These are phyloP conservation scores for Tragelaphus buxtoni DNA, from an alignment of 2,113 vertebrate species.

Conservation along the genomic window DNA sequence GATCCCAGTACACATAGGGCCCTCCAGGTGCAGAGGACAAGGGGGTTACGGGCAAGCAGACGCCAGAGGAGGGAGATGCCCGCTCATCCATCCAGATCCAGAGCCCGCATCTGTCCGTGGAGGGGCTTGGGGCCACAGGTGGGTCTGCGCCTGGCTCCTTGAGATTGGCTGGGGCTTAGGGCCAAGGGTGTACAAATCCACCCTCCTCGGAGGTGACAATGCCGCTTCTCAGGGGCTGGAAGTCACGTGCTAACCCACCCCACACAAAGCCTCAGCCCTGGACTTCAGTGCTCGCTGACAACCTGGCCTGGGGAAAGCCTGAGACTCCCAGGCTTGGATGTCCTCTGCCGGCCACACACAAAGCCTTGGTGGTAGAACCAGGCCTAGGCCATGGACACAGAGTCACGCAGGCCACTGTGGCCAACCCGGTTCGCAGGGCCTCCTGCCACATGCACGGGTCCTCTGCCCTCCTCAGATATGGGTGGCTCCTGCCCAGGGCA, in stretches of 20 bases:
- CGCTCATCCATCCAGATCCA: accelerated
- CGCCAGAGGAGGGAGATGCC: not conserved
- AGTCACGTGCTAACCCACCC: not conserved
- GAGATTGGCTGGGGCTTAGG: accelerated
- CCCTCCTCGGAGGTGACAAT: accelerated
- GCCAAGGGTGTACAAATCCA: not conserved
- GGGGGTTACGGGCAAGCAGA: accelerated
- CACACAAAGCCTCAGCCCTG: not conserved
- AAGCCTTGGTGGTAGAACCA: not conserved
- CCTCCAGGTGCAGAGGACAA: not conserved
- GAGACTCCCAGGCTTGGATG: no score
- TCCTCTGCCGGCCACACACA: not conserved
- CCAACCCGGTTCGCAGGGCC: accelerated
- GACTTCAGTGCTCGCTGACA: not conserved
- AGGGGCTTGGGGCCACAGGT: not conserved
- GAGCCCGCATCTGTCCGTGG: accelerated
- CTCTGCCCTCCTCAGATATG: not conserved
- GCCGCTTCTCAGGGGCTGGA: not conserved
- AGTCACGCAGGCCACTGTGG: not conserved
- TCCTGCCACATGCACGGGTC: accelerated
- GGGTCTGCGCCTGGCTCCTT: not conserved
- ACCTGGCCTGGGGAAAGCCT: accelerated
- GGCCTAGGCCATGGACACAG: no score
- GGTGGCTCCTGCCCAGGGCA: not conserved
- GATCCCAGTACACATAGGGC: no score